Evolutionary conservation across 2,797 vertebrate species (phyloP).

Genomic region (Neosilurus hyrtlii): DNA sequence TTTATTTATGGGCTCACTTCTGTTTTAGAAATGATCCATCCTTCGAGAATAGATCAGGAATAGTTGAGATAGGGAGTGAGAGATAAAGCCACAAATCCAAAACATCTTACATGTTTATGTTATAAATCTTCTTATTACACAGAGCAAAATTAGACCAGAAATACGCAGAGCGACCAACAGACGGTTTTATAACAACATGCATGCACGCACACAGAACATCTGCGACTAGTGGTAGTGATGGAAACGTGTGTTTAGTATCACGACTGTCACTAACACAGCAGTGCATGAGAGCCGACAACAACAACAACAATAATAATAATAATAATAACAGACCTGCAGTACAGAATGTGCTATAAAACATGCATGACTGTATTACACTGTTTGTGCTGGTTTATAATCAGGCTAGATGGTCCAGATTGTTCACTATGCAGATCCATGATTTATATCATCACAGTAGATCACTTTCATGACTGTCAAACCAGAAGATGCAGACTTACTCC

Average conservation of each 20-base stretch:
- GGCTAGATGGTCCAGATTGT: not conserved
- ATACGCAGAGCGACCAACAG: not conserved
- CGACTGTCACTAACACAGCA: not conserved
- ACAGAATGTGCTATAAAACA: not conserved
- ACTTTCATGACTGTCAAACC: not conserved
- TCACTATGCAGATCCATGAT: not conserved
- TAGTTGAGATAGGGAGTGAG: not conserved
- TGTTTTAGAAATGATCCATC: not conserved
- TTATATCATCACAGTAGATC: not conserved
- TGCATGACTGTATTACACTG: no score
- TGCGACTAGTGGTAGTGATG: slow-evolving; percentile 8
- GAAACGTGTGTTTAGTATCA: not conserved
- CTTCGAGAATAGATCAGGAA: not conserved
- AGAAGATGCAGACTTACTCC: not conserved
- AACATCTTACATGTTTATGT: not conserved
- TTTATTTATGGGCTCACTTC: not conserved
- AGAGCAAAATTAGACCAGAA: not conserved
- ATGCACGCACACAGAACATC: not conserved
- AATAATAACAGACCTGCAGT: no score
- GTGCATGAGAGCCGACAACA: not conserved
- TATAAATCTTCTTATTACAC: not conserved
- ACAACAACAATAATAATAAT: not conserved
- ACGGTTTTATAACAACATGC: not conserved
- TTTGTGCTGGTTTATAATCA: no score
- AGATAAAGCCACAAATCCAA: not conserved